phyloP scores from a whole-genome alignment of 2,888 invertebrate genomes.

The Hartigia nigra region DNA sequence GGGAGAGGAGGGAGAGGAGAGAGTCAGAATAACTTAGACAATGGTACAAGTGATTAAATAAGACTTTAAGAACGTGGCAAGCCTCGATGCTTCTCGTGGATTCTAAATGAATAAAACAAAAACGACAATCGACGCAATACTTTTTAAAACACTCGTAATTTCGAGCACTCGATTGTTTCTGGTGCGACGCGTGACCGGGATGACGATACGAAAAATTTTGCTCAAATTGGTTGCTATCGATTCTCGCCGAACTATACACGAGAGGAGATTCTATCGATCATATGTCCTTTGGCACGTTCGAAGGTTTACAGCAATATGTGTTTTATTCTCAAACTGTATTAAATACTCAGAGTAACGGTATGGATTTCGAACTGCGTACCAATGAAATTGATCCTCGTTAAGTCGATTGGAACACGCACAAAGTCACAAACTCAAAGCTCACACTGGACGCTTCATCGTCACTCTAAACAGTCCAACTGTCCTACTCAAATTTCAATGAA shows the following conservation, averaged over 20 bases:
- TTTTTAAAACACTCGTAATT: background rate
- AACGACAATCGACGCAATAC: background rate
- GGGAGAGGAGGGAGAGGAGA: too few species aligned
- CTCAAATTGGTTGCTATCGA: background rate
- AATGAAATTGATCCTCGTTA: background rate
- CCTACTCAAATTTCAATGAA: conserved; percentile 35
- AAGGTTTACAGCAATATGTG: background rate
- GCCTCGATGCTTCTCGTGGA: background rate
- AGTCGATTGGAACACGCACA: background rate
- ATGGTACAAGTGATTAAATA: too few species aligned
- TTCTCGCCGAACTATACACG: background rate
- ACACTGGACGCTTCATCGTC: conserved; percentile 2
- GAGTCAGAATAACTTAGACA: too few species aligned
- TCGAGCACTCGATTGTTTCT: background rate
- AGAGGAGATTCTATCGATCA: background rate
- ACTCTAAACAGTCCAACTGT: conserved; percentile 25
- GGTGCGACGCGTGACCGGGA: background rate
- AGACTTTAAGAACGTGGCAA: too few species aligned
- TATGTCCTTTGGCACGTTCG: background rate
- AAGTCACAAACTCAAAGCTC: conserved; percentile 5
- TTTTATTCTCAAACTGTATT: background rate
- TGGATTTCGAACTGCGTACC: background rate
- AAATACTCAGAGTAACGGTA: conserved; percentile 1
- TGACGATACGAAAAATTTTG: background rate
- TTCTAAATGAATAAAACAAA: background rate